Conservation (phyloP, 1,140 invertebrate species). For the Samia ricini region DNA sequence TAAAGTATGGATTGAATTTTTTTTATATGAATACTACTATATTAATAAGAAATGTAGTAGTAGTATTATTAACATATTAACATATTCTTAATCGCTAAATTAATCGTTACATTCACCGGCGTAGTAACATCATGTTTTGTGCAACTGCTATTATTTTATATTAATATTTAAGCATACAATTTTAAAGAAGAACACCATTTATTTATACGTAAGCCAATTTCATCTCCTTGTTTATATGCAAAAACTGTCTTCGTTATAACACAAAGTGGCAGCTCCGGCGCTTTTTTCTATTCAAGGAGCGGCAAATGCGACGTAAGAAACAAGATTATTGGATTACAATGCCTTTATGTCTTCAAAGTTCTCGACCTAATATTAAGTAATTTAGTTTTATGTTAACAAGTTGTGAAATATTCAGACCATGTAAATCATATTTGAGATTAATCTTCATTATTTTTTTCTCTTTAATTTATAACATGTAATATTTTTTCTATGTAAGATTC, state of each 20-base stretch:
- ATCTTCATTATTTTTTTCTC: too few relatives aligned
- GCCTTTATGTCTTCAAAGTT: background rate
- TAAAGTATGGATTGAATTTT: too few relatives aligned
- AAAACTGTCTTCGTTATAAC: background rate
- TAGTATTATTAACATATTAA: too few relatives aligned
- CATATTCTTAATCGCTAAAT: too few relatives aligned
- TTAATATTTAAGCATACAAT: too few relatives aligned
- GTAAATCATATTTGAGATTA: background rate
- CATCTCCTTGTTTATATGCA: background rate
- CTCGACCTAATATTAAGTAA: background rate
- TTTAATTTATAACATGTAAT: too few relatives aligned
- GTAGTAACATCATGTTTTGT: too few relatives aligned
- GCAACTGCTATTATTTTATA: too few relatives aligned
- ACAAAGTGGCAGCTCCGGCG: background rate
- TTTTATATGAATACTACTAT: too few relatives aligned
- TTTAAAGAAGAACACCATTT: background rate
- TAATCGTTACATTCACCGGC: too few relatives aligned
- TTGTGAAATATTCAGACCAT: background rate
- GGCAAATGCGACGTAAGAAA: background rate
- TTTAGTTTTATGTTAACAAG: background rate
- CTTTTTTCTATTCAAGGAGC: slow-evolving; percentile 1
- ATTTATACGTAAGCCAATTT: background rate
- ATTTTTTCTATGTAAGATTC: too few relatives aligned
- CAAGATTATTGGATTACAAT: slow-evolving; percentile 9
- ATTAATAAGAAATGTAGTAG: too few relatives aligned